These are phyloP conservation scores for Crotophaga sulcirostris DNA, from an alignment of 2,113 vertebrate genomes.

Conservation along the genomic window DNA sequence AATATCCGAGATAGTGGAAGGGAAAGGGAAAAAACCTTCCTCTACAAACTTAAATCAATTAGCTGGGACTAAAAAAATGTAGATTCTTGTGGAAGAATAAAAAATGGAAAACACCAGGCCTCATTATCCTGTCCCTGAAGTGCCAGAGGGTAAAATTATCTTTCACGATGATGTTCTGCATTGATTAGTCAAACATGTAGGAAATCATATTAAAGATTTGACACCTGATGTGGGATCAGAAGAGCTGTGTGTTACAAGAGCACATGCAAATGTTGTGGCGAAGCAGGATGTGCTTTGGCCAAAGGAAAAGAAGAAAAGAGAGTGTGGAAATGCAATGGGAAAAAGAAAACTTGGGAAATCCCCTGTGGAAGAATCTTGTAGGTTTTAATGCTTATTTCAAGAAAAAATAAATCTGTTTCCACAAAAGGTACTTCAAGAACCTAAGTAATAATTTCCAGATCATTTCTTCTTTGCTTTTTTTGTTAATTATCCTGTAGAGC, in stretches of 20 bases:
- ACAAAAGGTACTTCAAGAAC: background rate
- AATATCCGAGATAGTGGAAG: slow-evolving; percentile 46
- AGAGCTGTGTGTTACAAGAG: background rate
- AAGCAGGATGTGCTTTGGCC: background rate
- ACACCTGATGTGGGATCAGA: slow-evolving; percentile 50
- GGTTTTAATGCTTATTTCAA: background rate
- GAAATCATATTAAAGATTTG: slow-evolving; percentile 66
- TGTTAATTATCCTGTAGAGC: background rate
- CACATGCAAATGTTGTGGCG: background rate
- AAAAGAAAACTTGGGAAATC: background rate
- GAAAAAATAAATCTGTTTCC: background rate
- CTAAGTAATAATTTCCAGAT: background rate
- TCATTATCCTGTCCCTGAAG: slow-evolving; percentile 64
- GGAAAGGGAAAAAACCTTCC: background rate
- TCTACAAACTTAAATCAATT: slow-evolving; percentile 70
- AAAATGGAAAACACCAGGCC: slow-evolving; percentile 63
- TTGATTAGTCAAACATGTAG: slow-evolving; percentile 82
- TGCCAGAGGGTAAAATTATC: slow-evolving; percentile 67
- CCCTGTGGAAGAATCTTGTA: background rate
- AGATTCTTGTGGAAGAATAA: slow-evolving; percentile 64
- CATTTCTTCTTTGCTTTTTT: background rate
- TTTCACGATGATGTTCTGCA: slow-evolving; percentile 78
- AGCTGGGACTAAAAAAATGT: slow-evolving; percentile 52
- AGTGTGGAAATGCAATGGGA: background rate
- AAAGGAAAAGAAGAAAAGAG: background rate